phyloP scores from a whole-genome alignment of 2,888 invertebrate genomes.

The Pemphredon lugubris region DNA sequence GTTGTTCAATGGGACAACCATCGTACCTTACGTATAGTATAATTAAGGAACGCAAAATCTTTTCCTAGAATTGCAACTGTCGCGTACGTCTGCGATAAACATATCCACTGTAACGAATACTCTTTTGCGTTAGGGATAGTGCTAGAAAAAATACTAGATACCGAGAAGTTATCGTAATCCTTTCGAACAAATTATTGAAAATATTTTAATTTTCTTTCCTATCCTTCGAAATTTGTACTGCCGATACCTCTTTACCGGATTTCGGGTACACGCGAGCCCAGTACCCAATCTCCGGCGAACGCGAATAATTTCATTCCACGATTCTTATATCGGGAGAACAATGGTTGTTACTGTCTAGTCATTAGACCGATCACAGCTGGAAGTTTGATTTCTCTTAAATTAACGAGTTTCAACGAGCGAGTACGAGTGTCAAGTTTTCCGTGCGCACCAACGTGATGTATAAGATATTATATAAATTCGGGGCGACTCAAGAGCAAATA shows the following conservation, averaged over 20 bases:
- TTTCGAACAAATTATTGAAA: neutral
- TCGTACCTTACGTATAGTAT: too few relatives aligned
- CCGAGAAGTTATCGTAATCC: neutral
- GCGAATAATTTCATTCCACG: neutral
- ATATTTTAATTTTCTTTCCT: too few relatives aligned
- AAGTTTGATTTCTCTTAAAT: too few relatives aligned
- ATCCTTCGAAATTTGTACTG: too few relatives aligned
- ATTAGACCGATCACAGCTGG: too few relatives aligned
- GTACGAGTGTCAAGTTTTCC: too few relatives aligned
- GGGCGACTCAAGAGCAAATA: slow-evolving; percentile 16
- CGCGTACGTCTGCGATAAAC: slow-evolving; percentile 32
- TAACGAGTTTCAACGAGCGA: too few relatives aligned
- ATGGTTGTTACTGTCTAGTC: too few relatives aligned
- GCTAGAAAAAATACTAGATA: neutral
- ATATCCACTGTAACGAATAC: slow-evolving; percentile 38
- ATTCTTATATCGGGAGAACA: too few relatives aligned
- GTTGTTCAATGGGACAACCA: too few relatives aligned
- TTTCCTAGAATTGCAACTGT: slow-evolving; percentile 17
- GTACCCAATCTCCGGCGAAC: slow-evolving; percentile 22
- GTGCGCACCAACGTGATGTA: too few relatives aligned
- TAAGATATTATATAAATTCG: too few relatives aligned
- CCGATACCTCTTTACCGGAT: neutral
- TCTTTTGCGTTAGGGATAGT: slow-evolving; percentile 20
- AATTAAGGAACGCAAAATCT: slow-evolving; percentile 12
- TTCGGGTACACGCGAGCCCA: slow-evolving; percentile 46